A percentile compares a stretch with the other conserved stretches of the same genome.
phyloP scores from a whole-genome alignment of 2,888 invertebrate genomes.

The Aquatica leii region DNA sequence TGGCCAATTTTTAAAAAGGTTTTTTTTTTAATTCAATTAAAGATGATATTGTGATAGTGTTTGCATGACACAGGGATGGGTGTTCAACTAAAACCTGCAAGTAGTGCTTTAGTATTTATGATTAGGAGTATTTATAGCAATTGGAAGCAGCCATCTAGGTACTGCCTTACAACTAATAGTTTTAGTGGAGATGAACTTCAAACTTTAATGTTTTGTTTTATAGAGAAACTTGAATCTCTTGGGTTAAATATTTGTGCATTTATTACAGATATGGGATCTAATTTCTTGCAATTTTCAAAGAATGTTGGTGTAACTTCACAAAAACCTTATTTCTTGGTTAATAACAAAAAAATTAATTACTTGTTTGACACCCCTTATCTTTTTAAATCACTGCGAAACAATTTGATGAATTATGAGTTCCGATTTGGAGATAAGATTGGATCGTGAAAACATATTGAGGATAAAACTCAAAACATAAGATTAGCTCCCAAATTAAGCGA shows the following conservation, averaged over 20 bases:
- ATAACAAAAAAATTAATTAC: neutral
- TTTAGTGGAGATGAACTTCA: constrained; percentile 8
- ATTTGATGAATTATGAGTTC: neutral
- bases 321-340: neutral
- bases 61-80: constrained; percentile 1
- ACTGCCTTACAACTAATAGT: neutral
- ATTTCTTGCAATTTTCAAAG: neutral
- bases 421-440: neutral
- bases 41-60: neutral
- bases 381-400: neutral
- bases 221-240: neutral
- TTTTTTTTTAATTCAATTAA: constrained; percentile 3
- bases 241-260: constrained; percentile 1
- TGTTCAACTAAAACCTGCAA: constrained; percentile 1
- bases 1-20: neutral
- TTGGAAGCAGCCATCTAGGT: neutral
- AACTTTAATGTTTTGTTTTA: neutral
- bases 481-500: neutral
- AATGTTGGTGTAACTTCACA: neutral
- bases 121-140: constrained; percentile 2
- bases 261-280: neutral
- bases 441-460: neutral
- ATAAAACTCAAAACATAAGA: neutral
- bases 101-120: constrained; percentile 8
- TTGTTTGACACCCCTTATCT: constrained; percentile 2